phyloP scores from a whole-genome alignment of 2,797 vertebrate species.

The Scolopax bukidnonensis region DNA sequence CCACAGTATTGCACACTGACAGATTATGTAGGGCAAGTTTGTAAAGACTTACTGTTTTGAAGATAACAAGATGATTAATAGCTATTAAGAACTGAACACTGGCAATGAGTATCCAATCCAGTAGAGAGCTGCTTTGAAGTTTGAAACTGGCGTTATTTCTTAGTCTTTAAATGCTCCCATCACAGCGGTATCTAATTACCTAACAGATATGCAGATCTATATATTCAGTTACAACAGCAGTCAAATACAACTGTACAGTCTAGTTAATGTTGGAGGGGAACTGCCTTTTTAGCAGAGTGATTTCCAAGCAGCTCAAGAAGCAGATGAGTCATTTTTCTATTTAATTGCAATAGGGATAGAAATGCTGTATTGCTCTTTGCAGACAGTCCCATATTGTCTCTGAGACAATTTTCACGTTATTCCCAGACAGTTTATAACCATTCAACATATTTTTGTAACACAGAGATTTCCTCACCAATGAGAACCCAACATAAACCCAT shows the following conservation, averaged over 20 bases:
- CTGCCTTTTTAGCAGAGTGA: neutral
- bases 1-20: no score
- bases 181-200: neutral
- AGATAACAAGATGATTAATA: neutral
- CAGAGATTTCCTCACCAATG: neutral
- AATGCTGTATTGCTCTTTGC: neutral
- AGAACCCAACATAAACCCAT: neutral
- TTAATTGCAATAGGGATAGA: neutral
- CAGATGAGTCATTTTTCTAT: neutral
- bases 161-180: neutral
- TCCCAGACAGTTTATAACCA: neutral
- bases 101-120: neutral
- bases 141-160: neutral
- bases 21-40: neutral
- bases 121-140: neutral
- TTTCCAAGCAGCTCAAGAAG: neutral
- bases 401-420: neutral
- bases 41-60: neutral
- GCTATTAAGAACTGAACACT: neutral
- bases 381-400: neutral
- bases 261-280: neutral
- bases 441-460: neutral
- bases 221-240: neutral
- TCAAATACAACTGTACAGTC: neutral
- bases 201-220: neutral